phyloP scores from a whole-genome alignment of 2,113 vertebrate species.

The Typhlomys cinereus region DNA sequence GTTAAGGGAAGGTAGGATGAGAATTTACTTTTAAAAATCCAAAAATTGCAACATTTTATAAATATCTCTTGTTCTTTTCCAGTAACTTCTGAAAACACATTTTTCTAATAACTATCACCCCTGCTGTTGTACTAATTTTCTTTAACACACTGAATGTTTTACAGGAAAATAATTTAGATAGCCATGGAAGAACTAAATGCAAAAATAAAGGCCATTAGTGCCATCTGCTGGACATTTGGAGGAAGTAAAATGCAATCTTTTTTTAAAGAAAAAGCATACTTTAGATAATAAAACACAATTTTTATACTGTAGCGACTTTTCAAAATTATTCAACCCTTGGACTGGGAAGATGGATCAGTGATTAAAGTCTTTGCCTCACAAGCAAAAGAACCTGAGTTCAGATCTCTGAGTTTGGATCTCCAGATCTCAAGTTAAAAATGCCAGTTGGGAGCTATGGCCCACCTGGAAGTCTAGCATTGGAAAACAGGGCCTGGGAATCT shows the following conservation, averaged over 20 bases:
- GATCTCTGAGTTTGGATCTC: too few relatives aligned
- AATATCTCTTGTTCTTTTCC: slow-evolving; percentile 52
- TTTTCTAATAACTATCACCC: slow-evolving; percentile 53
- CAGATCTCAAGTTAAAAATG: too few relatives aligned
- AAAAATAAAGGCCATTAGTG: slow-evolving; percentile 76
- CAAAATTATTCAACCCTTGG: not conserved
- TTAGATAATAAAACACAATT: slow-evolving; percentile 13
- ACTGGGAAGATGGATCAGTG: too few relatives aligned
- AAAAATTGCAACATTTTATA: slow-evolving; percentile 46
- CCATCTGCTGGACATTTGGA: slow-evolving; percentile 84
- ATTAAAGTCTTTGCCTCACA: too few relatives aligned
- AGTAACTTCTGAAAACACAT: slow-evolving; percentile 39
- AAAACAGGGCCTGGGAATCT: too few relatives aligned
- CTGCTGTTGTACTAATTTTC: slow-evolving; percentile 62
- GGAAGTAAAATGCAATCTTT: not conserved
- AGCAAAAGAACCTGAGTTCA: too few relatives aligned
- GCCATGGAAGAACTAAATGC: not conserved
- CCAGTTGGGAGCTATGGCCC: too few relatives aligned
- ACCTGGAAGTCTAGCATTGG: too few relatives aligned
- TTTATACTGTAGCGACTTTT: slow-evolving; percentile 13
- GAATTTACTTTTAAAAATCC: not conserved
- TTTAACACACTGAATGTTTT: slow-evolving; percentile 61
- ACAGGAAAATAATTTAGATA: slow-evolving; percentile 45
- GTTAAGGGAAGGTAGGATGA: not conserved
- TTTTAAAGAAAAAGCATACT: not conserved